Base-by-base conservation (phyloP, 1,140 invertebrate species). In the Hormaphis cornu region DNA sequence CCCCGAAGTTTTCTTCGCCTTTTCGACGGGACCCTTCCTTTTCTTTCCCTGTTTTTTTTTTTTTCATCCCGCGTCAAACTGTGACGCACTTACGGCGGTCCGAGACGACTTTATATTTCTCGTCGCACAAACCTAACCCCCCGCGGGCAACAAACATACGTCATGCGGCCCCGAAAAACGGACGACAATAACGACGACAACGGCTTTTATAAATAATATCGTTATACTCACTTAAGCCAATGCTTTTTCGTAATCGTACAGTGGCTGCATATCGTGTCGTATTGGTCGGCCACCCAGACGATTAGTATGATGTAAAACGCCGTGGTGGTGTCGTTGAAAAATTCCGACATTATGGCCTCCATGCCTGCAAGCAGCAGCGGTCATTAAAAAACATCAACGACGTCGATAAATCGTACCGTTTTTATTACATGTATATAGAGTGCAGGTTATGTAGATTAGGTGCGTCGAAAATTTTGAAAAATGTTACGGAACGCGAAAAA, bases 331-430 rank as follows among this genome's bases (percentile, higher is more conserved):
- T 99, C 96, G 78, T 97, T 97, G 82, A 99, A 99, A 79, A 99
- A 98, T 81, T 99, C 97, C 0, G 94, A 97, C 96, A 99, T 99
- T 59, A 99, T 97, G 0, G 96, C 95, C 79, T 99, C 96, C 94
- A 99, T 98, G 40, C 95, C 95, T 97, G 79, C 14, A 0, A 9
- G 7, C 20, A 12, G 12, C 10, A 35, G 24, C 12, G 22, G 9
- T 35, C 12, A 33, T 30, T 30, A 30, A 54, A 54, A 20, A 30
- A 26, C 3, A 9, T 16, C 6, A 53, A 30, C 26, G n/a, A 14
- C 12, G 30, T 53, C 16, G 26, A 8, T 18, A 53, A 53, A 18
- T 3, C n/a, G 30, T 18, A 30, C 1, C n/a, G 2, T 3, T 53
- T 53, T 53, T 18, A 53, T 30, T n/a, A 33, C n/a, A 33, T 26